Evolutionary conservation across 2,888 invertebrate species (phyloP).

Genomic region (Callosobruchus maculatus): DNA sequence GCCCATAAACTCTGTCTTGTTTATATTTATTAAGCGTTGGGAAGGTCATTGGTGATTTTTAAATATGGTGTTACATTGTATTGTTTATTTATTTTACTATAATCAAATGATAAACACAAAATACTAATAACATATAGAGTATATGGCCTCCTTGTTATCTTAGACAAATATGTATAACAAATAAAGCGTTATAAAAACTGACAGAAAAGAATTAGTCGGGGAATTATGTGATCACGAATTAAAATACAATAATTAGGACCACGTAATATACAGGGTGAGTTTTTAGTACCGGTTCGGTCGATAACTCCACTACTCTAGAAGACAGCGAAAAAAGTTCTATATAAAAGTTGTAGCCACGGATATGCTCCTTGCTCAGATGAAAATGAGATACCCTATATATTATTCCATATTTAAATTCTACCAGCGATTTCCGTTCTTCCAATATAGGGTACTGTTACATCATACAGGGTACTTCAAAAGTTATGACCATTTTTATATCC

Average conservation of each 20-base stretch:
- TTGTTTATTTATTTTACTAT: slow-evolving; percentile 13
- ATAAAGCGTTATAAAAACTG: slow-evolving; percentile 5
- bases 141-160: slow-evolving; percentile 29
- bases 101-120: slow-evolving; percentile 10
- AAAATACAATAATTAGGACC: background rate
- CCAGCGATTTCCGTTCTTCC: no score
- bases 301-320: no score
- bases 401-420: no score
- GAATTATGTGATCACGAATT: background rate
- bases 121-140: slow-evolving; percentile 21
- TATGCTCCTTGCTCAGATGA: no score
- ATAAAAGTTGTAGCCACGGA: no score
- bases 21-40: slow-evolving; percentile 13
- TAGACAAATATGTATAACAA: slow-evolving; percentile 25
- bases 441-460: no score
- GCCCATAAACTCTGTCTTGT: slow-evolving; percentile 3
- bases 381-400: no score
- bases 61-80: slow-evolving; percentile 22
- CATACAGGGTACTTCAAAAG: no score
- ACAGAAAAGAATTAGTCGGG: background rate
- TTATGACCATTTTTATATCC: no score
- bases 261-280: background rate
- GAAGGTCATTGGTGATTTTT: slow-evolving; percentile 21
- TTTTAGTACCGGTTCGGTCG: no score
- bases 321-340: no score